Conservation (phyloP, 2,797 vertebrate genomes). For the Parauchenoglanis punctatus region DNA sequence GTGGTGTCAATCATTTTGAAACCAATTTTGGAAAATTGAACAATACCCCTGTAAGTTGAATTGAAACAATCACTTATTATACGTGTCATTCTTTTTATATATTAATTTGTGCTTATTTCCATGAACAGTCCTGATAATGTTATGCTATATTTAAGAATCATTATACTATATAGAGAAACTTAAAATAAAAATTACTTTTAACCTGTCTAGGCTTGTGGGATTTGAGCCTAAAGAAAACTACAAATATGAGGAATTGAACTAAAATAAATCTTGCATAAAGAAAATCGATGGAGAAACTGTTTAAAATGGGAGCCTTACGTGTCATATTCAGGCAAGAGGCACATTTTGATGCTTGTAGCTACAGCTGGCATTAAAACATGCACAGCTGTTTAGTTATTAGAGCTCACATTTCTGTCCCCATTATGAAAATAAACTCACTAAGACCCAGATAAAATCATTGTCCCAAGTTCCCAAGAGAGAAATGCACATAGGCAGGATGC, state of each 20-base stretch:
- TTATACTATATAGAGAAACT: not conserved
- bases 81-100: not conserved
- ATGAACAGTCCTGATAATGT: not conserved
- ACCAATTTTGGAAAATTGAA: not conserved
- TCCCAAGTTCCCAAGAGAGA: constrained; percentile 11
- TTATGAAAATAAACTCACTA: constrained; percentile 32
- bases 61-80: not conserved
- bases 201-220: not conserved
- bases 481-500: not conserved
- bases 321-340: not conserved
- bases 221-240: not conserved
- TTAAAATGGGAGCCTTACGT: not conserved
- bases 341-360: not conserved
- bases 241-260: not conserved
- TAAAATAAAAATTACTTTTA: not conserved
- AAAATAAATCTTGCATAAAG: not conserved
- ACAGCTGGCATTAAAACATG: constrained; percentile 14
- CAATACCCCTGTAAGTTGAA: not conserved
- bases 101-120: not conserved
- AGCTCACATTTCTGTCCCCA: constrained; percentile 10
- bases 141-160: not conserved
- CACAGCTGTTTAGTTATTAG: constrained; percentile 28
- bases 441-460: constrained; percentile 32
- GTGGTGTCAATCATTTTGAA: not conserved
- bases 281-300: not conserved